phyloP scores from a whole-genome alignment of 2,888 invertebrate genomes.

The Cordilura impudica region DNA sequence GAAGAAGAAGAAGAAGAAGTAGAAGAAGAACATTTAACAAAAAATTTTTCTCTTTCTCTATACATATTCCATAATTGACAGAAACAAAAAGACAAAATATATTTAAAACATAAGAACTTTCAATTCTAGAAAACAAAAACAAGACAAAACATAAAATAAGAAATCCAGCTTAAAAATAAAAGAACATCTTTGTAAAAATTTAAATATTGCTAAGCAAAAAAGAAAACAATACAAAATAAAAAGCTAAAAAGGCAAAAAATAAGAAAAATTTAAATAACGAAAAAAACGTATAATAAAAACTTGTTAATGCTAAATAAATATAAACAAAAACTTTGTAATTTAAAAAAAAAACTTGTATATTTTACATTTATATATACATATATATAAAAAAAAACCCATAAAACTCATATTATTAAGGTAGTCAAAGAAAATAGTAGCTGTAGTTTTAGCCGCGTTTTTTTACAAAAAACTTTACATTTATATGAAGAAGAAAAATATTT shows the following conservation, averaged over 20 bases:
- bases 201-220: slow-evolving; percentile 59
- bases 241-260: slow-evolving; percentile 13
- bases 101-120: slow-evolving; percentile 1
- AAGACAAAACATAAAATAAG: slow-evolving; percentile 8
- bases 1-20: neutral
- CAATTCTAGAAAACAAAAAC: slow-evolving; percentile 9
- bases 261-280: slow-evolving; percentile 36
- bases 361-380: slow-evolving; percentile 42
- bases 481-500: slow-evolving; percentile 21
- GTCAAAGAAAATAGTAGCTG: slow-evolving; percentile 56
- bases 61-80: neutral
- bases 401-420: slow-evolving; percentile 48
- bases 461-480: slow-evolving; percentile 54
- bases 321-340: slow-evolving; percentile 57
- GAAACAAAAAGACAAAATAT: neutral
- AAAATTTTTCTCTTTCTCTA: neutral
- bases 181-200: slow-evolving; percentile 52
- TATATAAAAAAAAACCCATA: slow-evolving; percentile 24
- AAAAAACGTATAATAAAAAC: slow-evolving; percentile 45
- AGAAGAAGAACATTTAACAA: neutral
- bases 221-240: slow-evolving; percentile 43
- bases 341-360: slow-evolving; percentile 54
- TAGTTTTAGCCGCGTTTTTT: slow-evolving; percentile 62
- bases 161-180: slow-evolving; percentile 46
- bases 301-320: slow-evolving; percentile 62